A percentile compares a stretch with the other conserved stretches of the same genome.
Conservation (phyloP, 2,797 vertebrate genomes). For the Vultur gryphus region DNA sequence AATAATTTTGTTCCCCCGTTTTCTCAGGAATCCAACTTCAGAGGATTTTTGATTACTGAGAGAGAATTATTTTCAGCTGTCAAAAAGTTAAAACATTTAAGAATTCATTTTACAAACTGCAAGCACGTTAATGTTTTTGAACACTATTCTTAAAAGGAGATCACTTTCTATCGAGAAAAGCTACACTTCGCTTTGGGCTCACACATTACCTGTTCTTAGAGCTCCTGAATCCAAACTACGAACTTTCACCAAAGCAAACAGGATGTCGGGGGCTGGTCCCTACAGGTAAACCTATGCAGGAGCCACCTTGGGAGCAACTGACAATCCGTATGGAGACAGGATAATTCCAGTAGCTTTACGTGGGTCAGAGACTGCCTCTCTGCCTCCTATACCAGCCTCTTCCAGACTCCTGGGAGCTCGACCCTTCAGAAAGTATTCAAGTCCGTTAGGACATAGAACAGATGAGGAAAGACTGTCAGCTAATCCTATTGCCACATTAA, state of each 20-base stretch:
- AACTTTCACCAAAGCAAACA: not conserved
- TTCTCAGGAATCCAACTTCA: not conserved
- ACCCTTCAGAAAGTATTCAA: not conserved
- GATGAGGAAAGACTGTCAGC: not conserved
- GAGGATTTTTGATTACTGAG: not conserved
- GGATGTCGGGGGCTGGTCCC: not conserved
- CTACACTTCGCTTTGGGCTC: not conserved
- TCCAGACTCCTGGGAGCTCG: not conserved
- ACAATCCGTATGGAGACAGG: not conserved
- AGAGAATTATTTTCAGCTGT: not conserved
- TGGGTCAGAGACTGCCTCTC: not conserved
- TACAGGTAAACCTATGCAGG: not conserved
- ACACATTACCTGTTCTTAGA: not conserved
- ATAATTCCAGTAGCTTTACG: not conserved
- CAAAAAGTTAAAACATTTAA: not conserved
- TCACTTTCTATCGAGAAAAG: not conserved
- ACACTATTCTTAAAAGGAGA: not conserved
- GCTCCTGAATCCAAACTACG: not conserved
- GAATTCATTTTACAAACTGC: not conserved
- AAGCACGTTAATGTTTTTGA: not conserved
- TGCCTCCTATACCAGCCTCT: not conserved
- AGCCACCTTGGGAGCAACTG: not conserved
- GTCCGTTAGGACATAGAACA: not conserved
- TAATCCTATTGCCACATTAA: not conserved
- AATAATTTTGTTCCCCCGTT: accelerated